Evolutionary conservation across 1,140 invertebrate species (phyloP), one percentile per base, ranked within the genome.

Genomic region (Delia radicum): DNA sequence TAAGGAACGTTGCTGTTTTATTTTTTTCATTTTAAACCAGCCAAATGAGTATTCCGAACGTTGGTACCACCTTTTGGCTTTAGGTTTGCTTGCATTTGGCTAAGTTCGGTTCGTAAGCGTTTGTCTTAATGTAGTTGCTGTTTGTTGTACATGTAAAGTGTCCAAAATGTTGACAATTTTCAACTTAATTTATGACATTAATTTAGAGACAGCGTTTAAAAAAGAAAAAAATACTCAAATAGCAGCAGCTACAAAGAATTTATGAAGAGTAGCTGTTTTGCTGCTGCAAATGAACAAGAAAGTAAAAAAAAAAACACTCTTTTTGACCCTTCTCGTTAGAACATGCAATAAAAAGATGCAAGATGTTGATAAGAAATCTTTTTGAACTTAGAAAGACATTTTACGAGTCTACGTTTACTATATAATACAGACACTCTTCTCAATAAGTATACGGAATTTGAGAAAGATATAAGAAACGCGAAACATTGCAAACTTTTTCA

Each of bases 151-250:
- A 67, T 67, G 63, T 67, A 67, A 67, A 29, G 63, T 67, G 63
- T 67, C 63, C 63, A 29, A 28, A 67, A 67, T 67, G 63, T 67
- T 67, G 63, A 72, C 69, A 72, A 72, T 72, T 77, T 77, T 69
- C 75, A 78, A 81, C 79, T 83, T 81, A 83, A 82, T 83, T 83
- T 83, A 83, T 83, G 82, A 81, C 82, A 82, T 82, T 83, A 76
- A 83, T 83, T 83, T 83, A 83, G 48, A 55, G 48, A 55, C 48
- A 18, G 4, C n/a, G n/a, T n/a, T n/a, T n/a, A 55, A 5, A 3
- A 55, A 55, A 79, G 79, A 67, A 67, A 31, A 67, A 67, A 27
- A 21, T 61, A 12, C 12, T 80, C 81, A 80, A 80, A 81, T 78
- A 77, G 78, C 77, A 81, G 82, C 79, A 79, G 77, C 79, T 79